phyloP scores from a whole-genome alignment of 1,140 invertebrate species.

The Zaprionus ornatus region DNA sequence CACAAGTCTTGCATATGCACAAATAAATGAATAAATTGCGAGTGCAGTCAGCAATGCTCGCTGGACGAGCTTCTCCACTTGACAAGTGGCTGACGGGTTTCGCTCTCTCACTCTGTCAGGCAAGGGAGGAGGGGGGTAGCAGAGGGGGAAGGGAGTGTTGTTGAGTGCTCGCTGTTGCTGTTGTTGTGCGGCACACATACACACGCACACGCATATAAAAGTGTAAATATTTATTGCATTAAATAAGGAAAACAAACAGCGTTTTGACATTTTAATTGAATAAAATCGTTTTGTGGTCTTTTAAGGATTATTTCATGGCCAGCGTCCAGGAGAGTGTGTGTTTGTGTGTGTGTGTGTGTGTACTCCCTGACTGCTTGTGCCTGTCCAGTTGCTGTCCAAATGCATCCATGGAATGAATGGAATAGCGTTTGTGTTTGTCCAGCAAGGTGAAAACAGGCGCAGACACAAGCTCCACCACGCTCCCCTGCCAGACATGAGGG shows the following conservation, averaged over 20 bases:
- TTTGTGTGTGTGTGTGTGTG: conserved; percentile 37
- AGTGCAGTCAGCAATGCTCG: not conserved
- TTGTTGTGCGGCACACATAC: not conserved
- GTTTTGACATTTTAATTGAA: conserved; percentile 82
- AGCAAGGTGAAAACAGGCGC: conserved; percentile 46
- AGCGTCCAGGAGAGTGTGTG: conserved; percentile 38
- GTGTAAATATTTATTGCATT: conserved; percentile 79
- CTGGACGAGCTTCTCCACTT: not conserved
- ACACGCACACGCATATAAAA: conserved; percentile 33
- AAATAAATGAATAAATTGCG: conserved; percentile 10
- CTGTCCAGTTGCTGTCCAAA: conserved; percentile 42
- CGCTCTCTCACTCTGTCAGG: not conserved
- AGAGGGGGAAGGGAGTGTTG: not conserved
- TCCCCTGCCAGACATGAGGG: conserved; percentile 15
- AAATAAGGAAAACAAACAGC: conserved; percentile 78
- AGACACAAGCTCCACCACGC: conserved; percentile 26
- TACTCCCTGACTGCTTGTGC: conserved; percentile 25
- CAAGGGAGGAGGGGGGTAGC: not conserved
- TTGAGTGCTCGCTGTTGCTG: not conserved
- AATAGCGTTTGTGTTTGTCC: conserved; percentile 48
- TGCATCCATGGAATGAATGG: conserved; percentile 46
- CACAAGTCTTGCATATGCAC: conserved; percentile 3
- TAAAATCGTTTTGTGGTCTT: conserved; percentile 82
- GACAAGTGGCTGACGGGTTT: conserved; percentile 8
- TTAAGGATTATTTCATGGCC: conserved; percentile 80